Base-by-base conservation (phyloP, 2,113 vertebrate species). In the Channa argus region DNA sequence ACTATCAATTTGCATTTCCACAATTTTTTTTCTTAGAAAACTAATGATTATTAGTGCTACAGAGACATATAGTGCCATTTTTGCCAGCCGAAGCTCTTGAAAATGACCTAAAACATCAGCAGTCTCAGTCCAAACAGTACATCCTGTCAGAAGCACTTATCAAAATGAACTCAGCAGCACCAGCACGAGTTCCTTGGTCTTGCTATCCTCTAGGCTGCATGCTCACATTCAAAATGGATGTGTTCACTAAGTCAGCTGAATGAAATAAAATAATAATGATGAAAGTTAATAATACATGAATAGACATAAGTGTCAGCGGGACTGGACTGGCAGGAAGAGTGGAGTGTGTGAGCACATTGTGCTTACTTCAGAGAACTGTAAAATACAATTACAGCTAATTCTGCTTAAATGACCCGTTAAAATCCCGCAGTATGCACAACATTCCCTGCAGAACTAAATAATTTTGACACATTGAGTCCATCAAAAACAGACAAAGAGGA, bases 251-350 rank as follows among this genome's bases (percentile, higher is more conserved):
- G 56, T 71, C 69, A 33, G 75, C 81, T 63, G 75, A 83, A 74
- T 43, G 55, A 79, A 71, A 83, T 89, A 5, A 86, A 89, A 86
- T 84, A 88, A 79, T 86, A 58, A 89, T 85, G 87, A 63, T 53
- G 60, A 15, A 37, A 37, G 49, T 89, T 52, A 89, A 89, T 89
- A 87, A 87, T 80, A 72, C 43, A 89, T 80, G 81, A 52, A 66
- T 0, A 77, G 71, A 79, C 82, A 78, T 37, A 52, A 66, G 67
- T 63, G 73, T 72, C 61, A 46, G 75, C 0, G n/a, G 37, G 33
- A 36, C 24, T 0, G 3, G 52, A 52, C 64, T 38, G 54, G 43
- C 9, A 70, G 68, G 33, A 67, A 4, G 51, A 24, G 1, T 0
- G 9, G 13, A 37, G 49, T 54, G 46, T 5, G 5, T 11, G 51